phyloP scores from a whole-genome alignment of 2,888 invertebrate genomes.

The Apotomis turbidana region DNA sequence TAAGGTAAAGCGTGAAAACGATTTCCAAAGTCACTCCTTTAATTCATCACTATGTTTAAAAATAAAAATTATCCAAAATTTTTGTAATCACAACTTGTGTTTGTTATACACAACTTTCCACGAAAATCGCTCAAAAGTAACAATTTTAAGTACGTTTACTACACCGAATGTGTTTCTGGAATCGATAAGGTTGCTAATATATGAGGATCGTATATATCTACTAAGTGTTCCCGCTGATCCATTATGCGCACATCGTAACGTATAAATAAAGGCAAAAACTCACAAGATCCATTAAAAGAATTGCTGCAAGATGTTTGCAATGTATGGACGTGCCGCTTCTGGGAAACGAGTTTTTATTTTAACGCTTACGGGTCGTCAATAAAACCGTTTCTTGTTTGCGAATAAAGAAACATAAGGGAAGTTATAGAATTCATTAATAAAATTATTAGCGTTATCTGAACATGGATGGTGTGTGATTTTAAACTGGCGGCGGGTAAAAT shows the following conservation, averaged over 20 bases:
- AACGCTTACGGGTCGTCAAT: constrained; percentile 9
- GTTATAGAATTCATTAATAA: constrained; percentile 2
- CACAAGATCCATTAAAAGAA: constrained; percentile 82
- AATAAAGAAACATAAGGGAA: background rate
- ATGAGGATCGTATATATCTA: constrained; percentile 55
- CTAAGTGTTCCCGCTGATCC: constrained; percentile 76
- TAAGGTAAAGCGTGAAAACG: too few species aligned
- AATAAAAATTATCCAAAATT: too few species aligned
- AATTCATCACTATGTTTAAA: too few species aligned
- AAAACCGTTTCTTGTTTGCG: constrained; percentile 4
- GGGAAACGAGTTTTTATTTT: constrained; percentile 23
- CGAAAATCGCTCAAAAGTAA: background rate
- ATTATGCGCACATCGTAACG: constrained; percentile 81
- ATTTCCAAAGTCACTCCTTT: too few species aligned
- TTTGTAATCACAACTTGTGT: too few species aligned
- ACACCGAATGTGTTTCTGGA: constrained; percentile 29
- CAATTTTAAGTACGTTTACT: constrained; percentile 8
- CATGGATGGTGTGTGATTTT: too few species aligned
- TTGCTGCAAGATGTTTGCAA: constrained; percentile 65
- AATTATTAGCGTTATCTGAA: background rate
- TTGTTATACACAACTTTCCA: background rate
- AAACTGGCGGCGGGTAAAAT: too few species aligned
- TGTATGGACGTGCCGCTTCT: constrained; percentile 57
- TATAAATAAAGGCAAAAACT: constrained; percentile 82
- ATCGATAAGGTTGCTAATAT: constrained; percentile 44